These are phyloP conservation scores for Enteromius paludinosus DNA, from an alignment of 2,797 vertebrate genomes.

Conservation along the genomic window DNA sequence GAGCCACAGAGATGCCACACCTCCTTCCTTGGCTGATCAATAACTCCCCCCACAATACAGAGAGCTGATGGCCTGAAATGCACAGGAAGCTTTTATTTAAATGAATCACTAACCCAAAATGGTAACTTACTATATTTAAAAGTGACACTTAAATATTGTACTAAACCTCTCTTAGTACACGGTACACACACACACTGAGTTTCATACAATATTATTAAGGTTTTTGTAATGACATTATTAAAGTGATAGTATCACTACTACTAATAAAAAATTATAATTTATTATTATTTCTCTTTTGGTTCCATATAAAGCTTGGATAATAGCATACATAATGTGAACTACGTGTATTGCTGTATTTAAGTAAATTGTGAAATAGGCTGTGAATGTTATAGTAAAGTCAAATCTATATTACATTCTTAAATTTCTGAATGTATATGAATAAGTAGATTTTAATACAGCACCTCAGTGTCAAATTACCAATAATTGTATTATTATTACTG, in stretches of 20 bases:
- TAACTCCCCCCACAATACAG: slow-evolving; percentile 45
- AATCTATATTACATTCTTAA: too few relatives aligned
- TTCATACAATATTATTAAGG: not conserved
- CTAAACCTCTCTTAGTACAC: not conserved
- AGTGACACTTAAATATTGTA: not conserved
- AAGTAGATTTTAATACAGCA: not conserved
- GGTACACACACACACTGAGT: not conserved
- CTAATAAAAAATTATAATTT: not conserved
- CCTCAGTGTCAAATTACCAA: not conserved
- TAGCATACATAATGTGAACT: not conserved
- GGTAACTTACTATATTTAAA: not conserved
- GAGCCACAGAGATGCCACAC: slow-evolving; percentile 65
- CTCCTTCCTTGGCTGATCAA: slow-evolving; percentile 67
- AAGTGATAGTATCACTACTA: not conserved
- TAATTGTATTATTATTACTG: too few relatives aligned
- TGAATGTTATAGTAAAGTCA: not conserved
- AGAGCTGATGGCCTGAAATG: not conserved
- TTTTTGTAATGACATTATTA: not conserved
- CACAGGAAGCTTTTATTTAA: slow-evolving; percentile 33
- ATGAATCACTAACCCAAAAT: not conserved
- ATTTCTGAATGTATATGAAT: not conserved
- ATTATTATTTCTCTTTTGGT: not conserved
- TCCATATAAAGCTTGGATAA: not conserved
- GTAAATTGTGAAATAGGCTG: too few relatives aligned
- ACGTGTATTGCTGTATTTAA: not conserved